Conservation (phyloP, 2,888 invertebrate species). For the Spisula subtruncata region DNA sequence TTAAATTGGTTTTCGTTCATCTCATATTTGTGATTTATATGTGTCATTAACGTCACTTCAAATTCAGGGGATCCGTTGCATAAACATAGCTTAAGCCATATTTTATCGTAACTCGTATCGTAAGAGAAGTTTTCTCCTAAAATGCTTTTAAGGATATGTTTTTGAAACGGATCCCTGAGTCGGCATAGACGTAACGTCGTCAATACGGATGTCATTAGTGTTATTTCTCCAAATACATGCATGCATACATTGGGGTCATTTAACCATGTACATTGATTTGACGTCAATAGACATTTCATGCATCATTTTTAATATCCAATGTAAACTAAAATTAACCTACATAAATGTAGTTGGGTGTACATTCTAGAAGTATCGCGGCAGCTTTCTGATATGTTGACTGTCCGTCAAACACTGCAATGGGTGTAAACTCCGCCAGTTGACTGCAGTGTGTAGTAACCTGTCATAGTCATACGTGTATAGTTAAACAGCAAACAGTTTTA, state of each 20-base stretch:
- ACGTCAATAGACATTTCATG: background rate
- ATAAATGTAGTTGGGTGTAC: constrained; percentile 13
- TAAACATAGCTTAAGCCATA: background rate
- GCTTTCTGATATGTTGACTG: constrained; percentile 17
- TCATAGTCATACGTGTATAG: background rate
- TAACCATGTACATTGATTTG: background rate
- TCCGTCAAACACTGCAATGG: constrained; percentile 30
- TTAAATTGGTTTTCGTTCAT: background rate
- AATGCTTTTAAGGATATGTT: no score
- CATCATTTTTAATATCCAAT: no score
- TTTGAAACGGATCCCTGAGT: no score
- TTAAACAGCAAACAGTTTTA: no score
- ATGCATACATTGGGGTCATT: no score
- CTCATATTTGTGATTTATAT: background rate
- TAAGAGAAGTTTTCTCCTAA: no score
- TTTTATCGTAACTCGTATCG: no score
- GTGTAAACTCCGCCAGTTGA: constrained; percentile 20
- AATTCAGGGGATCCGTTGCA: background rate
- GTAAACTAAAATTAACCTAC: background rate
- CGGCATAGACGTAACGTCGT: no score
- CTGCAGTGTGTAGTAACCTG: constrained; percentile 19
- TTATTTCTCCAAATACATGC: no score
- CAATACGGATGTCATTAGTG: no score
- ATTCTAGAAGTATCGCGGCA: constrained; percentile 20
- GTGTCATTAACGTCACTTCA: background rate